Evolutionary conservation across 2,888 invertebrate genomes (phyloP).

Genomic region (Drosophila paracracens): DNA sequence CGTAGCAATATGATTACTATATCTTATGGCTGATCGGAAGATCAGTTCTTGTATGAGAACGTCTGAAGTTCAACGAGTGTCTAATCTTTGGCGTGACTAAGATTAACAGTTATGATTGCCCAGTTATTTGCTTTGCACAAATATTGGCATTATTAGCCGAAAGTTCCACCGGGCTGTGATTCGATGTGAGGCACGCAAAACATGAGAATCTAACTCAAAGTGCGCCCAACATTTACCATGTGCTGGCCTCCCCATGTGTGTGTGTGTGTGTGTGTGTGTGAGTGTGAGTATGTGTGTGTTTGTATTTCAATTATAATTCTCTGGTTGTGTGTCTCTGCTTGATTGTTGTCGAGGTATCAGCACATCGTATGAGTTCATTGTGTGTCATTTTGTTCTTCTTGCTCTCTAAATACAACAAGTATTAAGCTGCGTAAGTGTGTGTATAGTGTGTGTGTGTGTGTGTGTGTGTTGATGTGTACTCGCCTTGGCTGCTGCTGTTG

Average conservation of each 20-base stretch:
- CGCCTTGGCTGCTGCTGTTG: constrained; percentile 48
- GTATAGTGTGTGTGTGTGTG: constrained; percentile 16
- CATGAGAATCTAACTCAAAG: constrained; percentile 18
- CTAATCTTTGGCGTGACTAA: neutral
- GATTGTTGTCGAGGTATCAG: constrained; percentile 45
- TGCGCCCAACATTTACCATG: constrained; percentile 29
- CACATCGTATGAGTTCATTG: constrained; percentile 55
- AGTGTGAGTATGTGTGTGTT: constrained; percentile 4
- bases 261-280: constrained; percentile 3
- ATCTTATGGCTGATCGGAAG: neutral
- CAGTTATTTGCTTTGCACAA: neutral
- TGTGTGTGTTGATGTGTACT: constrained; percentile 25
- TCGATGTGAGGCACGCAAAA: constrained; percentile 4
- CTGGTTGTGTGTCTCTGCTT: constrained; percentile 28
- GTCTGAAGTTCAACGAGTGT: neutral
- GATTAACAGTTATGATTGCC: neutral
- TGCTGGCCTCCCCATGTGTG: constrained; percentile 22
- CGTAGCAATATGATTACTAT: neutral
- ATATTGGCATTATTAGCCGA: neutral
- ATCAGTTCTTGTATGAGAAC: neutral
- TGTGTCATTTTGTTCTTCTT: constrained; percentile 42
- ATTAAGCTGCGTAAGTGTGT: constrained; percentile 6
- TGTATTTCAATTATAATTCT: constrained; percentile 45
- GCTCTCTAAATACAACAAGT: constrained; percentile 6
- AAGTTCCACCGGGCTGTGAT: constrained; percentile 18